Evolutionary conservation across 2,797 vertebrate species (phyloP), one percentile per base, ranked within the genome.

Genomic region (Muscicapa striata): DNA sequence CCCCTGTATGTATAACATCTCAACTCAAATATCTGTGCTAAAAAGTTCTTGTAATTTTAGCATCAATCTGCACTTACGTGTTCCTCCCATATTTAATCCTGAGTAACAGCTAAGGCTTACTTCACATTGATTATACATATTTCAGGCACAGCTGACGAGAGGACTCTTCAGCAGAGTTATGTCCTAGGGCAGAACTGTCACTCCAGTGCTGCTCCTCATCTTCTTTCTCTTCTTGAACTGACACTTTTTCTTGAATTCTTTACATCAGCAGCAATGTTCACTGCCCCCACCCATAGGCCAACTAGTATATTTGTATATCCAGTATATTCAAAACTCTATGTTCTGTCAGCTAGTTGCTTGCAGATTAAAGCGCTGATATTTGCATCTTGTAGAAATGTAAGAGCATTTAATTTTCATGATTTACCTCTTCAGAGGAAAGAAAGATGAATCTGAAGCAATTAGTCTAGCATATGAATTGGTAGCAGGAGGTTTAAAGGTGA

Each of bases 401-500:
- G 14, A 68, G 15, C n/a, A 36, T 83, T 81, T 91, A 78, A 78
- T 89, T 90, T 86, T 92, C 20, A 10, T 26, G 20, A 38, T 89
- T 90, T 80, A 74, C 29, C n/a, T 89, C 70, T 94, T 91, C 30
- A 63, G 80, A 79, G 77, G 22, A 89, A 82, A 86, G 76, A 57
- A 91, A 86, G 64, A 94, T 87, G 70, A 73, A 73, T 63, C 74
- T 69, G 77, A 92, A 95, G 80, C 77, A 93, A 82, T 95, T 89
- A 96, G 59, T 82, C 63, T 79, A 87, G 70, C 38, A 38, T 82
- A 54, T 59, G 68, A 89, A 84, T 84, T 3, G 4, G 26, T 84
- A 85, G 45, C 78, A 93, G 64, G 76, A 93, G 87, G 40, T 81
- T 91, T 94, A 93, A 94, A 95, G 88, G 90, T 94, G 90, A 94